Conservation (phyloP, 2,113 vertebrate genomes). For the Danio rerio region DNA sequence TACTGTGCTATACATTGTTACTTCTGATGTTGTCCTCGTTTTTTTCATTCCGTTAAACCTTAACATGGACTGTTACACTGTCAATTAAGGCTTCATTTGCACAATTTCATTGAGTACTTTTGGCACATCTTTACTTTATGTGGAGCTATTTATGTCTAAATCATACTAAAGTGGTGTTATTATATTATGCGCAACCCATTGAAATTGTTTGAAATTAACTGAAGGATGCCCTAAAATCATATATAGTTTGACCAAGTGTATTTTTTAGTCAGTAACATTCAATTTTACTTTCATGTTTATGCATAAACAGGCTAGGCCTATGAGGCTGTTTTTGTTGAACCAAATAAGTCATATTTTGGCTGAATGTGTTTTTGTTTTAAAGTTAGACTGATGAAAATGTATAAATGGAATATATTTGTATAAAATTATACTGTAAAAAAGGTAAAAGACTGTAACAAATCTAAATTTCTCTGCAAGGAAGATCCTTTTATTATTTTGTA, state of each 20-base stretch:
- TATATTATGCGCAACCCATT: not conserved
- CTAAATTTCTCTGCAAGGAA: not conserved
- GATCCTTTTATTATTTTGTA: not conserved
- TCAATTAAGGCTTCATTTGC: not conserved
- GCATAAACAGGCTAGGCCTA: not conserved
- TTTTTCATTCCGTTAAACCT: slow-evolving; percentile 1
- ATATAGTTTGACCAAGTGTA: not conserved
- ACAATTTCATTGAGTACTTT: not conserved
- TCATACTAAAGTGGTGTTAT: not conserved
- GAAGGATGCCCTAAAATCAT: not conserved
- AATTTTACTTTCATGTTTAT: not conserved
- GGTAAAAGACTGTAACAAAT: slow-evolving; percentile 3
- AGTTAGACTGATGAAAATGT: not conserved
- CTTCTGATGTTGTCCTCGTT: slow-evolving; percentile 11
- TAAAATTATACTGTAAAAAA: slow-evolving; percentile 9
- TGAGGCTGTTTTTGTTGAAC: not conserved
- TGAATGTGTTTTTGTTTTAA: slow-evolving; percentile 1
- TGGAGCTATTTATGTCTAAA: not conserved
- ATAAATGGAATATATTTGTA: slow-evolving; percentile 18
- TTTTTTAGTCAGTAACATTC: slow-evolving; percentile 4
- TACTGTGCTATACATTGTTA: not conserved
- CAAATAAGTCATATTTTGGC: not conserved
- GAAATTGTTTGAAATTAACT: not conserved
- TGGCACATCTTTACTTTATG: not conserved
- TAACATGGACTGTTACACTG: slow-evolving; percentile 5